Conservation (phyloP, 2,888 invertebrate species). For the Ophraella communa region DNA sequence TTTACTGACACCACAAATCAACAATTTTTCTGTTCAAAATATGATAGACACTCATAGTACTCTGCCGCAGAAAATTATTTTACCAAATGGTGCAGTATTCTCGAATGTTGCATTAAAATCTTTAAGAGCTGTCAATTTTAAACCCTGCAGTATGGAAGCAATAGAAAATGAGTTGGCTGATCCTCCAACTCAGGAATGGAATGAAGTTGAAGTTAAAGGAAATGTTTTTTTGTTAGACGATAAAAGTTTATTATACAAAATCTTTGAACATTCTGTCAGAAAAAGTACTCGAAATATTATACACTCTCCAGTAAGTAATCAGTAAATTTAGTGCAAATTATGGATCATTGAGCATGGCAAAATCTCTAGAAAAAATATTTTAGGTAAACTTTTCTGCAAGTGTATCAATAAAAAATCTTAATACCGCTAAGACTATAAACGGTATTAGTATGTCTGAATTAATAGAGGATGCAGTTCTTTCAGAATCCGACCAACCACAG, state of each 20-base stretch:
- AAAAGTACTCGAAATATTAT: conserved; percentile 43
- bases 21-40: conserved; percentile 41
- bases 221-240: conserved; percentile 47
- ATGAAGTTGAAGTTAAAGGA: conserved; percentile 39
- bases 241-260: conserved; percentile 38
- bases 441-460: conserved; percentile 49
- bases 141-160: conserved; percentile 41
- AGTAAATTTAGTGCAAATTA: neutral
- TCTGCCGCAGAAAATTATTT: conserved; percentile 39
- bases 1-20: conserved; percentile 43
- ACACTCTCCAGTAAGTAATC: conserved; percentile 42
- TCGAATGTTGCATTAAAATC: conserved; percentile 30
- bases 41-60: conserved; percentile 42
- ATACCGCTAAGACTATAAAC: conserved; percentile 46
- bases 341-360: too few relatives aligned
- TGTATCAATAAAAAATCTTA: conserved; percentile 44
- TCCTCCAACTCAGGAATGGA: conserved; percentile 43
- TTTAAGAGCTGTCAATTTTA: conserved; percentile 32
- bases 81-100: conserved; percentile 34
- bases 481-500: conserved; percentile 46
- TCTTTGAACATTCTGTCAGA: conserved; percentile 48
- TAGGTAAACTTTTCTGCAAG: conserved; percentile 48
- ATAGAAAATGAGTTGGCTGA: conserved; percentile 37
- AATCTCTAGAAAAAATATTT: conserved; percentile 26
- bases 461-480: conserved; percentile 51